phyloP scores from a whole-genome alignment of 2,797 vertebrate species.

The Epinephelus coioides region DNA sequence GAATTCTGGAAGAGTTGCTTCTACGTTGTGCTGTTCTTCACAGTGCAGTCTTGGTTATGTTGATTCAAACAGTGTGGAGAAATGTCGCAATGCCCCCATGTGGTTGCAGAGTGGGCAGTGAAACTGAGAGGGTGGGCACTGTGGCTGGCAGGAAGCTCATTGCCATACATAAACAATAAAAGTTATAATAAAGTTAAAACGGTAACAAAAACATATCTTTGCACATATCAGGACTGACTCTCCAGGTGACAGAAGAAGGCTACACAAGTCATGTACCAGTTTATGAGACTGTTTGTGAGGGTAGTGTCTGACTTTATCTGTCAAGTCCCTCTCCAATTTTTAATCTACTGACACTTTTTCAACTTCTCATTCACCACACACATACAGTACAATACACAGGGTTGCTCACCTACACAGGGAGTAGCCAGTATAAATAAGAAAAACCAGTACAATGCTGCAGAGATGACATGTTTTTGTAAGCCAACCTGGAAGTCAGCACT shows the following conservation, averaged over 20 bases:
- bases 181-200: slow-evolving; percentile 75
- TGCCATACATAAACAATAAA: slow-evolving; percentile 72
- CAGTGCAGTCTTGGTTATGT: slow-evolving; percentile 74
- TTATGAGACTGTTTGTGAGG: slow-evolving; percentile 55
- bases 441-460: background rate
- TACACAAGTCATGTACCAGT: slow-evolving; percentile 66
- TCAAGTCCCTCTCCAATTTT: slow-evolving; percentile 59
- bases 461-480: too few relatives aligned
- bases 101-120: slow-evolving; percentile 81
- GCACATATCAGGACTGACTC: slow-evolving; percentile 70
- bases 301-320: slow-evolving; percentile 61
- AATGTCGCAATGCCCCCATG: slow-evolving; percentile 69
- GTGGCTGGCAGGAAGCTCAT: slow-evolving; percentile 86
- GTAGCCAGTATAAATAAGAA: slow-evolving; percentile 46
- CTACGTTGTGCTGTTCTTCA: slow-evolving; percentile 79
- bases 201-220: slow-evolving; percentile 76
- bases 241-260: slow-evolving; percentile 67
- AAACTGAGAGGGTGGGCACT: slow-evolving; percentile 81
- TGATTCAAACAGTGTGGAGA: slow-evolving; percentile 65
- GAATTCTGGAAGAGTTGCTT: slow-evolving; percentile 59
- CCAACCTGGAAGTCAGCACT: too few relatives aligned
- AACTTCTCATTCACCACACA: slow-evolving; percentile 43
- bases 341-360: slow-evolving; percentile 47
- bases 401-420: slow-evolving; percentile 41
- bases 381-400: slow-evolving; percentile 45